These are phyloP conservation scores for Berghia stephanieae DNA, from an alignment of 1,140 invertebrate species.

Conservation along the genomic window DNA sequence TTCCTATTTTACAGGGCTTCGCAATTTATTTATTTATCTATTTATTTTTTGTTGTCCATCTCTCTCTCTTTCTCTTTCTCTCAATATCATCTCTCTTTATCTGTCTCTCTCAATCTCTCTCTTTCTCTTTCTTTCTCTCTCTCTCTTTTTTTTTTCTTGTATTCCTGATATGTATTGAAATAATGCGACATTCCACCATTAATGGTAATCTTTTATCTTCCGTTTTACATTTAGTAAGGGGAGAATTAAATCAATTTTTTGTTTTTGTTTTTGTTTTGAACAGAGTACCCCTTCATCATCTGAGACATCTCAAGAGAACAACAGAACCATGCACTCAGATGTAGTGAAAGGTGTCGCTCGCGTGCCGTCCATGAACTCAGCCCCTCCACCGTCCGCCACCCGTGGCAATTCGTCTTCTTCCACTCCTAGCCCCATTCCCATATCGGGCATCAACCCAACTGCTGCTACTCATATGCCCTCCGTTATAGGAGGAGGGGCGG, in stretches of 20 bases:
- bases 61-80: not conserved
- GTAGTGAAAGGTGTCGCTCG: too few relatives aligned
- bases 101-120: not conserved
- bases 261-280: not conserved
- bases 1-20: too few relatives aligned
- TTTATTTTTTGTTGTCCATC: not conserved
- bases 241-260: not conserved
- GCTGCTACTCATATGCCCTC: too few relatives aligned
- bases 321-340: not conserved
- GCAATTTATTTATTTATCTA: not conserved
- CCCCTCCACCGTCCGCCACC: too few relatives aligned
- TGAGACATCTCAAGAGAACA: not conserved
- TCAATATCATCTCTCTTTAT: not conserved
- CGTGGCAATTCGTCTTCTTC: too few relatives aligned
- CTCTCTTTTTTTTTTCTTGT: not conserved
- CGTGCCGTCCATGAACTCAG: too few relatives aligned
- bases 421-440: too few relatives aligned
- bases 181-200: not conserved
- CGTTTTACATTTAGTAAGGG: not conserved
- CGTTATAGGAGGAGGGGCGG: too few relatives aligned
- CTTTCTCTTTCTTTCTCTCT: not conserved
- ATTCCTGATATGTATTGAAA: not conserved
- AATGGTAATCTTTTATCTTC: not conserved
- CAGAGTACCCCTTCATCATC: not conserved
- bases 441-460: too few relatives aligned